phyloP scores from a whole-genome alignment of 2,797 vertebrate species.

The Hemitrygon akajei region DNA sequence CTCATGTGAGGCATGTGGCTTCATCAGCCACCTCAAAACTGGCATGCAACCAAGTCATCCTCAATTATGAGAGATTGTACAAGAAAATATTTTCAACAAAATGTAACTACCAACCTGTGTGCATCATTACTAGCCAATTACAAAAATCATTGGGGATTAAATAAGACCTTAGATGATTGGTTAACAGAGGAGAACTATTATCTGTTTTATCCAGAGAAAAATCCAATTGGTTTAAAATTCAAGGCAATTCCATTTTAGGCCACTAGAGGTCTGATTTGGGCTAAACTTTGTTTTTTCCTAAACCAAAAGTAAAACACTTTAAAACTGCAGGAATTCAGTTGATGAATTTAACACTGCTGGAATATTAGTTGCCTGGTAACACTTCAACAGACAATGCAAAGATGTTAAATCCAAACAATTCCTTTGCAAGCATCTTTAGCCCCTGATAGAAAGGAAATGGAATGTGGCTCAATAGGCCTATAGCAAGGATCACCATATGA shows the following conservation, averaged over 20 bases:
- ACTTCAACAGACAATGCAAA: neutral
- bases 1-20: too few relatives aligned
- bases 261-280: slow-evolving; percentile 76
- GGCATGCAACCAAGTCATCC: too few relatives aligned
- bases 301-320: slow-evolving; percentile 45
- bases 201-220: slow-evolving; percentile 48
- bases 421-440: neutral
- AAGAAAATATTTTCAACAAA: slow-evolving; percentile 52
- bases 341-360: neutral
- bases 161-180: slow-evolving; percentile 50
- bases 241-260: slow-evolving; percentile 75
- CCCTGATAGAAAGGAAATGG: neutral
- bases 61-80: too few relatives aligned
- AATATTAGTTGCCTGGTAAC: neutral
- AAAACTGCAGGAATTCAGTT: slow-evolving; percentile 42
- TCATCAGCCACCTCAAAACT: too few relatives aligned
- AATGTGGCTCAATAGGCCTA: neutral
- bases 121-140: slow-evolving; percentile 68
- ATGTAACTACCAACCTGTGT: slow-evolving; percentile 56
- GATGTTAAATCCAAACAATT: neutral
- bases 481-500: neutral
- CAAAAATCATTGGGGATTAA: slow-evolving; percentile 59
- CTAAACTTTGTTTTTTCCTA: slow-evolving; percentile 53
- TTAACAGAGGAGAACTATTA: slow-evolving; percentile 56
- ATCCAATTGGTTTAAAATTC: slow-evolving; percentile 63